Percentiles rank a stretch among this genome's conserved stretches.
Evolutionary conservation across 2,888 invertebrate genomes (phyloP).

Genomic region (Agrotis clavis): DNA sequence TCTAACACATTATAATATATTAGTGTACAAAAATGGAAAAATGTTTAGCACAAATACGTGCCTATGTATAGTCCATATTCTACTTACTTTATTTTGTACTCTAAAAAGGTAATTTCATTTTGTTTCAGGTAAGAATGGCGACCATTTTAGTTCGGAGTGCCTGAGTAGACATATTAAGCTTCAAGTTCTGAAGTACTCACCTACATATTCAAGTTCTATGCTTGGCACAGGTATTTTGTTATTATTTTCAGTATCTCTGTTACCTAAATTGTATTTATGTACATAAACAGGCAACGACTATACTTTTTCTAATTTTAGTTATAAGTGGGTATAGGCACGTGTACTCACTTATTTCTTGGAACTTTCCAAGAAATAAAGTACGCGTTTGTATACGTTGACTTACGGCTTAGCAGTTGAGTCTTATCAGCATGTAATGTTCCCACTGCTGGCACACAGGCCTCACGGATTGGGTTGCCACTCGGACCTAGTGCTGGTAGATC

Average conservation of each 20-base stretch:
- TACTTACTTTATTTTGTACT: slow-evolving; percentile 37
- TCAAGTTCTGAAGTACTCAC: slow-evolving; percentile 11
- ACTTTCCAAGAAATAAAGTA: no score
- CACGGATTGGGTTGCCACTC: no score
- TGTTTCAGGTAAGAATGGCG: slow-evolving; percentile 52
- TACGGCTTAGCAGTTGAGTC: no score
- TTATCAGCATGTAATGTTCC: no score
- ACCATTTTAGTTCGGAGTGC: slow-evolving; percentile 24
- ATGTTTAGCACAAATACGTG: background rate
- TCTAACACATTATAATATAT: background rate
- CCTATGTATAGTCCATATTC: background rate
- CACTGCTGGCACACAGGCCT: no score
- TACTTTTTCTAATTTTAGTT: no score
- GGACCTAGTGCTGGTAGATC: no score
- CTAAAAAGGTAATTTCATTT: slow-evolving; percentile 38
- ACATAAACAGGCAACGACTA: no score
- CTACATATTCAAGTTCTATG: background rate
- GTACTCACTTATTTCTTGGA: no score
- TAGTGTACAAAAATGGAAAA: slow-evolving; percentile 4
- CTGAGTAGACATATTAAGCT: background rate
- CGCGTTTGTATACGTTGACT: no score
- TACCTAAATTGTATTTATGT: background rate
- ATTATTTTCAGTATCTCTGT: background rate
- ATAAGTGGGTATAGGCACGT: no score
- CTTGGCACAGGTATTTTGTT: slow-evolving; percentile 21